Conservation (phyloP, 2,888 invertebrate species). For the Eledone cirrhosa region DNA sequence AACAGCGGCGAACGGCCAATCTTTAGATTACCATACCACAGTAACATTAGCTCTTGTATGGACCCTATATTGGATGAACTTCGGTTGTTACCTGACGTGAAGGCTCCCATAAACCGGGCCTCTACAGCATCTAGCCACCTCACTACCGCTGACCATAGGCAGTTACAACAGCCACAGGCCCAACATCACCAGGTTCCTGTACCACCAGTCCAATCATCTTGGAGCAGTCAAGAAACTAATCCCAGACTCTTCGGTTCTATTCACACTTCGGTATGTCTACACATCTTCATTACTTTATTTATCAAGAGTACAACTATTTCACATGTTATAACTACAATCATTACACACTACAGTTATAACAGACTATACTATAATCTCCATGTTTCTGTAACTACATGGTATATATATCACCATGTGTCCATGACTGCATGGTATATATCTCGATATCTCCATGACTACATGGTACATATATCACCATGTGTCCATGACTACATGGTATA, state of each 20-base stretch:
- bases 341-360: too few species aligned
- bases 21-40: conserved; percentile 23
- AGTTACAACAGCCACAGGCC: background rate
- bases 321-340: too few species aligned
- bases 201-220: conserved; percentile 23
- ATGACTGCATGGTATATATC: too few species aligned
- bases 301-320: too few species aligned
- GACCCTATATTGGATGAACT: conserved; percentile 22
- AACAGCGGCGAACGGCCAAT: conserved; percentile 12
- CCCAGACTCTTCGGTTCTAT: conserved; percentile 20
- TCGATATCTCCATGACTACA: too few species aligned
- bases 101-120: background rate
- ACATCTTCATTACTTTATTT: too few species aligned
- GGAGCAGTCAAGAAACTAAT: conserved; percentile 23
- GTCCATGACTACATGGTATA: too few species aligned
- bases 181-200: conserved; percentile 17
- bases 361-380: too few species aligned
- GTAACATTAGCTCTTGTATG: conserved; percentile 16
- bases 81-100: conserved; percentile 19
- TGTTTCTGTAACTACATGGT: too few species aligned
- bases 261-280: conserved; percentile 16
- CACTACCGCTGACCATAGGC: background rate
- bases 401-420: too few species aligned
- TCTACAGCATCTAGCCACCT: background rate
- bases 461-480: too few species aligned